Conservation (phyloP, 64 coral and sea anemone species). For the Porites australiensis region DNA sequence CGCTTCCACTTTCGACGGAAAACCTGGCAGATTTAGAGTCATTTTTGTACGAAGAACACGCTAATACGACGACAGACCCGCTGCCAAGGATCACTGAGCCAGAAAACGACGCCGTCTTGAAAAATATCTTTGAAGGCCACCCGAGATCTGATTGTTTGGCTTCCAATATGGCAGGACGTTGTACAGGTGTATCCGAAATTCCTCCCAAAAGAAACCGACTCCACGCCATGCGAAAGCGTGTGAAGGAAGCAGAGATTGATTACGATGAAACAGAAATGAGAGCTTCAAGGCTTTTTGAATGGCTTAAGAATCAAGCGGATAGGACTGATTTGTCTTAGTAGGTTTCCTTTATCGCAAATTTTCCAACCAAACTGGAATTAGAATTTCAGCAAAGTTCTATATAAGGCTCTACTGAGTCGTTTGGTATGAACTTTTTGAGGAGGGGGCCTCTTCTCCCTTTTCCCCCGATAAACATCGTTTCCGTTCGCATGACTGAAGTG, state of each 20-base stretch:
- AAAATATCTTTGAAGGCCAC: not conserved
- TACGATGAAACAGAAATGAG: not conserved
- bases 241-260: not conserved
- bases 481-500: too few relatives aligned
- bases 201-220: not conserved
- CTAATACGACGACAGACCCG: not conserved
- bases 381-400: too few relatives aligned
- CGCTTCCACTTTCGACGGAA: not conserved
- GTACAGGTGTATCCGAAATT: not conserved
- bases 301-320: conserved; percentile 6
- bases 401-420: too few relatives aligned
- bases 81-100: not conserved
- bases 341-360: too few relatives aligned
- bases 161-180: not conserved
- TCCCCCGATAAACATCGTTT: too few relatives aligned
- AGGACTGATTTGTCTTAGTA: too few relatives aligned
- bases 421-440: too few relatives aligned
- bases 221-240: not conserved
- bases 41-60: not conserved
- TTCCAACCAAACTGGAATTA: too few relatives aligned
- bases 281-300: conserved; percentile 16
- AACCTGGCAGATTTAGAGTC: not conserved
- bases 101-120: not conserved
- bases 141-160: too few relatives aligned
- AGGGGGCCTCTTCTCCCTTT: too few relatives aligned